These are phyloP conservation scores for Ceratoteleas bidentatus DNA, from an alignment of 1,140 invertebrate species.

Conservation along the genomic window DNA sequence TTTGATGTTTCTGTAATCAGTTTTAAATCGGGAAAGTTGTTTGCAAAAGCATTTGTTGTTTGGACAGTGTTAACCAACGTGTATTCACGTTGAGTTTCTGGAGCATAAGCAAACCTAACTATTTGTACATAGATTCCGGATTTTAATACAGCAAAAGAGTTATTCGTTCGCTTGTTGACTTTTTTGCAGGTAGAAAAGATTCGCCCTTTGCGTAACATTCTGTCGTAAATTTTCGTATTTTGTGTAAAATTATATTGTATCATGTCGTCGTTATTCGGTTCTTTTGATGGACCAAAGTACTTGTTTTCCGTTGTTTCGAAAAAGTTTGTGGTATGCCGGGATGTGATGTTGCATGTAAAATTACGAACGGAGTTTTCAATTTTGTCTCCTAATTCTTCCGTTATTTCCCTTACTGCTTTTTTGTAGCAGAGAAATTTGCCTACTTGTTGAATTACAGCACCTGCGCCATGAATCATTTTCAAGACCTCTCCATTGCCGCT, in stretches of 20 bases:
- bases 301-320: neutral
- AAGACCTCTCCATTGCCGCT: constrained; percentile 33
- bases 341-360: neutral
- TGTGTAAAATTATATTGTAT: neutral
- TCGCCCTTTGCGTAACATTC: neutral
- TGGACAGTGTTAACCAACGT: neutral
- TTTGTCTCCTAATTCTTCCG: constrained; percentile 10
- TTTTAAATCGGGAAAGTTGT: constrained; percentile 1
- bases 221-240: neutral
- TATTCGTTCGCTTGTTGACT: constrained; percentile 1
- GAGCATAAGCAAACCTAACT: neutral
- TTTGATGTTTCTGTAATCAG: neutral
- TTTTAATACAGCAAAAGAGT: constrained; percentile 1
- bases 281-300: neutral
- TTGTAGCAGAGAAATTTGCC: constrained; percentile 13
- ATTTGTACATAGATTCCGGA: constrained; percentile 1
- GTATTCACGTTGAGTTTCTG: neutral
- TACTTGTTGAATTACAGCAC: constrained; percentile 13
- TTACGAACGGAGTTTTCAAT: constrained; percentile 1
- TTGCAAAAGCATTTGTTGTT: constrained; percentile 1
- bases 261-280: neutral
- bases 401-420: neutral
- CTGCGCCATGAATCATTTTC: constrained; percentile 23
- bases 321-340: neutral
- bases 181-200: neutral